phyloP scores from a whole-genome alignment of 2,888 invertebrate genomes.

The Acronicta psi region DNA sequence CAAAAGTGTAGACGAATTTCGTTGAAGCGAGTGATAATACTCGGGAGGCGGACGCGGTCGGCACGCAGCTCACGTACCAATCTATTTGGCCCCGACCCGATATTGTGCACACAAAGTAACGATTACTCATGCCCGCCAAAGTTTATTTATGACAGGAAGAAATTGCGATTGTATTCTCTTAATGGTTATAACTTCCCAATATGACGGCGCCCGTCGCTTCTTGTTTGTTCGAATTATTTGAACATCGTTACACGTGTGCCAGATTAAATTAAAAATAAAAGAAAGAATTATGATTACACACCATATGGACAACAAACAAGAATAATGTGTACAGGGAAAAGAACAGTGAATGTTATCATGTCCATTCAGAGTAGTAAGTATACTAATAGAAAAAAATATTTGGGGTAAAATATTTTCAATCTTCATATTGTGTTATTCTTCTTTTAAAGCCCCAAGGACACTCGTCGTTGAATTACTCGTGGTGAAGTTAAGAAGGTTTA shows the following conservation, averaged over 20 bases:
- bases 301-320: no score
- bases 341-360: no score
- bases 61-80: constrained; percentile 82
- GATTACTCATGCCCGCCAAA: constrained; percentile 85
- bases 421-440: constrained; percentile 30
- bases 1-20: constrained; percentile 78
- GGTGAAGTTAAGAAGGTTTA: constrained; percentile 54
- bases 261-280: neutral
- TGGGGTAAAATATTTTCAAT: constrained; percentile 12
- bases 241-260: constrained; percentile 16
- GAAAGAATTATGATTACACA: no score
- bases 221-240: constrained; percentile 53
- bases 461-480: constrained; percentile 45
- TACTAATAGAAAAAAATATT: neutral
- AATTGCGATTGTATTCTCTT: constrained; percentile 86
- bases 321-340: no score
- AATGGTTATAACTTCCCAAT: constrained; percentile 86
- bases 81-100: constrained; percentile 83
- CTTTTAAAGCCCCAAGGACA: constrained; percentile 40
- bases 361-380: no score
- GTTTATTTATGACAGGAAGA: constrained; percentile 88
- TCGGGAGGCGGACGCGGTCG: constrained; percentile 54
- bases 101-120: constrained; percentile 86
- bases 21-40: constrained; percentile 69
- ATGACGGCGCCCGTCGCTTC: constrained; percentile 60